phyloP scores from a whole-genome alignment of 2,113 vertebrate species.

The Prietella phreatophila region DNA sequence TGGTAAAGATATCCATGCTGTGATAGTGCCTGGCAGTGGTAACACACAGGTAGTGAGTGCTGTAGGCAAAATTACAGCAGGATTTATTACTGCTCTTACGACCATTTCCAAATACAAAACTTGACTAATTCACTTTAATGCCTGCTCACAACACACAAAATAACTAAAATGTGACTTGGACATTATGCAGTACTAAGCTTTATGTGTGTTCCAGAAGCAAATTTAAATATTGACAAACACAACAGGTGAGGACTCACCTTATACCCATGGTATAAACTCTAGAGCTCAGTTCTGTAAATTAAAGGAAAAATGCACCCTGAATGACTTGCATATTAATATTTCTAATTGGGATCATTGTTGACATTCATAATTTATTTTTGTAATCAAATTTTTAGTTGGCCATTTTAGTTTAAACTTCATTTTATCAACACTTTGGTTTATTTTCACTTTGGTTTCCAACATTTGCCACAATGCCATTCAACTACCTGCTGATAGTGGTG shows the following conservation, averaged over 20 bases:
- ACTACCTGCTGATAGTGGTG: background rate
- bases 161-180: background rate
- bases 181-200: background rate
- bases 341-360: background rate
- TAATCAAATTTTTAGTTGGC: background rate
- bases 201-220: background rate
- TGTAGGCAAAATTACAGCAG: background rate
- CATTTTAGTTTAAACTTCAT: background rate
- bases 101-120: constrained; percentile 2
- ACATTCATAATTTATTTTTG: background rate
- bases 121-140: background rate
- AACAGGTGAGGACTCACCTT: constrained; percentile 8
- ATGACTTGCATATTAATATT: constrained; percentile 1
- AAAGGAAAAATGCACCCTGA: background rate
- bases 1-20: constrained; percentile 98
- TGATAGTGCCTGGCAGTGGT: constrained; percentile 86
- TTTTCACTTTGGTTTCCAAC: background rate
- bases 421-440: background rate
- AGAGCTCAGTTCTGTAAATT: background rate
- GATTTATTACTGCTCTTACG: background rate
- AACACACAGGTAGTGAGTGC: constrained; percentile 6
- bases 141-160: background rate
- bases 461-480: background rate
- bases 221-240: constrained; percentile 23
- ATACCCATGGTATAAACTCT: constrained; percentile 23